Evolutionary conservation across 2,888 invertebrate species (phyloP).

Genomic region (Agonopterix subpropinquella): DNA sequence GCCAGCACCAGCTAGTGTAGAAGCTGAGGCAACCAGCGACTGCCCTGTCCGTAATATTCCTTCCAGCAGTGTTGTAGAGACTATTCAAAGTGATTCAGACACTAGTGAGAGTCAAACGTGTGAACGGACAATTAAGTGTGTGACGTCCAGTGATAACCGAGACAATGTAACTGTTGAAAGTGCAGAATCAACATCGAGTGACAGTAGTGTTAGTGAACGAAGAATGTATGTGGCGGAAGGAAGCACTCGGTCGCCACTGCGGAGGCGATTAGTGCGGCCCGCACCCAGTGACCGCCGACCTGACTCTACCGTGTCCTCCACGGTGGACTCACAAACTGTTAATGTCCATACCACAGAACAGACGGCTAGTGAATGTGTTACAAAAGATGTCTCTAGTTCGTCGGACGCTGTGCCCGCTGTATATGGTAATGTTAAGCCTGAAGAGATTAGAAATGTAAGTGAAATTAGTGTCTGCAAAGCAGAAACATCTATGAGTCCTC

Average conservation of each 20-base stretch:
- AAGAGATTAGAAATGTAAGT: slow-evolving; percentile 65
- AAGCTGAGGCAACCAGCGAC: slow-evolving; percentile 13
- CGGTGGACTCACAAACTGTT: slow-evolving; percentile 51
- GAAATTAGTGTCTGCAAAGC: slow-evolving; percentile 70
- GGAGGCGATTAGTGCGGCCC: slow-evolving; percentile 58
- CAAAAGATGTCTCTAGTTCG: slow-evolving; percentile 69
- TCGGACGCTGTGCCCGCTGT: slow-evolving; percentile 57
- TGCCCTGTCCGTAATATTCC: slow-evolving; percentile 27
- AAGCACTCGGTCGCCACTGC: slow-evolving; percentile 47
- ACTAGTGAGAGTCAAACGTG: slow-evolving; percentile 43
- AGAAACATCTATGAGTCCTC: slow-evolving; percentile 61
- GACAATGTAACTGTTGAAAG: slow-evolving; percentile 64
- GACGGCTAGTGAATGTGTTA: slow-evolving; percentile 39
- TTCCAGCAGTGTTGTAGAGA: slow-evolving; percentile 50
- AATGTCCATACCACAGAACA: slow-evolving; percentile 35
- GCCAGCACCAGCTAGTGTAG: slow-evolving; percentile 11
- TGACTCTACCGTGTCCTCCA: slow-evolving; percentile 69
- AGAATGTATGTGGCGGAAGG: slow-evolving; percentile 33
- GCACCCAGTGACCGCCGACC: slow-evolving; percentile 52
- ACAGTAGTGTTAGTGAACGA: slow-evolving; percentile 58
- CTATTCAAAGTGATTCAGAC: slow-evolving; percentile 36
- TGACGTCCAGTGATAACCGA: slow-evolving; percentile 60
- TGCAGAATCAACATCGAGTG: slow-evolving; percentile 69
- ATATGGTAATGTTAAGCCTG: slow-evolving; percentile 56
- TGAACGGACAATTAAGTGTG: slow-evolving; percentile 62